phyloP scores from a whole-genome alignment of 2,113 vertebrate genomes.

The Corythoichthys haematopterus region DNA sequence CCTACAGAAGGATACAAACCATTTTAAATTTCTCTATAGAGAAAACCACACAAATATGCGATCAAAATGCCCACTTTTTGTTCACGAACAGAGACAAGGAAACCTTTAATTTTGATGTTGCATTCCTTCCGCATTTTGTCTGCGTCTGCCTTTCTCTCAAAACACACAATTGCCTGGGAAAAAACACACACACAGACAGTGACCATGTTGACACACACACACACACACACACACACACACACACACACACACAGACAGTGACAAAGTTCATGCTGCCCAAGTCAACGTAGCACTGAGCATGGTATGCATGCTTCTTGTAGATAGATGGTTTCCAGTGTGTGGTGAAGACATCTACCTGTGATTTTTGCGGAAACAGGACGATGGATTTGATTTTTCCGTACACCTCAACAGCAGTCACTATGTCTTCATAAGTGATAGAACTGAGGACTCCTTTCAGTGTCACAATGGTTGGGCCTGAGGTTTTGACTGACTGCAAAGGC shows the following conservation, averaged over 20 bases:
- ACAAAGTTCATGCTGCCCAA: not conserved
- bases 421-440: slow-evolving; percentile 10
- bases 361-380: slow-evolving; percentile 16
- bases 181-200: not conserved
- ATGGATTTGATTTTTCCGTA: slow-evolving; percentile 45
- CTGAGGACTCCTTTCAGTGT: slow-evolving; percentile 4
- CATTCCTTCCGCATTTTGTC: slow-evolving; percentile 44
- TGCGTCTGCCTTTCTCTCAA: slow-evolving; percentile 62
- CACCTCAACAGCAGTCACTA: not conserved
- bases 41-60: not conserved
- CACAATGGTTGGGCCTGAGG: slow-evolving; percentile 19
- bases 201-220: not conserved
- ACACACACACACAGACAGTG: no score
- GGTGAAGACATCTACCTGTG: slow-evolving; percentile 16
- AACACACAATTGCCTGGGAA: slow-evolving; percentile 55
- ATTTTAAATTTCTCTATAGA: no score
- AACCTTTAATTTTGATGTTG: slow-evolving; percentile 39
- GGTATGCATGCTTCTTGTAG: not conserved
- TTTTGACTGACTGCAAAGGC: not conserved
- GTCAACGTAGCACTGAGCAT: not conserved
- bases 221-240: no score
- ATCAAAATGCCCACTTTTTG: slow-evolving; percentile 32
- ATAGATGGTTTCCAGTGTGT: no score
- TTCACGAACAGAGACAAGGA: slow-evolving; percentile 21
- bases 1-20: slow-evolving; percentile 9